Evolutionary conservation across 2,113 vertebrate species (phyloP).

Genomic region (Psittacula cyanocephala): DNA sequence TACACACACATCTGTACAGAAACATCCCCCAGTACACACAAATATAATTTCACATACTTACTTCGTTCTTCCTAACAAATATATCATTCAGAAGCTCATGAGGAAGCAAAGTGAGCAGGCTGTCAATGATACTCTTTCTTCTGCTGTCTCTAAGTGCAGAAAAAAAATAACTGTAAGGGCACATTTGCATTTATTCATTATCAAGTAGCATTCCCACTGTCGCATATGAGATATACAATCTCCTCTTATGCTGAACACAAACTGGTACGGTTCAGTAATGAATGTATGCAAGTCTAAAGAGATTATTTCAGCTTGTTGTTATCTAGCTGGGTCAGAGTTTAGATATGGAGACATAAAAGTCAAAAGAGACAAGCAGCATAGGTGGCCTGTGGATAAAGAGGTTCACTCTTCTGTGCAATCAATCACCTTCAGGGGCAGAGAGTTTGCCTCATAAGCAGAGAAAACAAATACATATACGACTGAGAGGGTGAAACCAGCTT

Average conservation of each 20-base stretch:
- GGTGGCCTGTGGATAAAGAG: conserved; percentile 44
- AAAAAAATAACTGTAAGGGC: background rate
- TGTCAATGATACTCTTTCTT: background rate
- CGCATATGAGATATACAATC: background rate
- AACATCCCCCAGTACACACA: background rate
- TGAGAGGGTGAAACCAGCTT: background rate
- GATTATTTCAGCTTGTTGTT: background rate
- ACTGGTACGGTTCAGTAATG: background rate
- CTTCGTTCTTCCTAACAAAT: background rate
- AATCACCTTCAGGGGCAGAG: background rate
- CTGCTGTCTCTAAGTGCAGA: background rate
- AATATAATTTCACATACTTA: background rate
- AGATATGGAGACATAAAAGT: conserved; percentile 9
- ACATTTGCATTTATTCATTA: background rate
- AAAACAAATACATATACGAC: conserved; percentile 29
- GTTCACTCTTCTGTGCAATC: conserved; percentile 27
- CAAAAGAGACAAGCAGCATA: conserved; percentile 16
- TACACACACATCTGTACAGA: background rate
- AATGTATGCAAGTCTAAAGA: background rate
- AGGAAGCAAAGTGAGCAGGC: background rate
- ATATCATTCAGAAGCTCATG: background rate
- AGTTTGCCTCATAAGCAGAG: background rate
- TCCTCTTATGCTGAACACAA: background rate
- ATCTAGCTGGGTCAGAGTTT: conserved; percentile 28
- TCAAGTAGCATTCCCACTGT: background rate